Evolutionary conservation across 30 jellyfish, hydroid and myxozoan species (phyloP).

Genomic region (Cassiopea xamachana): DNA sequence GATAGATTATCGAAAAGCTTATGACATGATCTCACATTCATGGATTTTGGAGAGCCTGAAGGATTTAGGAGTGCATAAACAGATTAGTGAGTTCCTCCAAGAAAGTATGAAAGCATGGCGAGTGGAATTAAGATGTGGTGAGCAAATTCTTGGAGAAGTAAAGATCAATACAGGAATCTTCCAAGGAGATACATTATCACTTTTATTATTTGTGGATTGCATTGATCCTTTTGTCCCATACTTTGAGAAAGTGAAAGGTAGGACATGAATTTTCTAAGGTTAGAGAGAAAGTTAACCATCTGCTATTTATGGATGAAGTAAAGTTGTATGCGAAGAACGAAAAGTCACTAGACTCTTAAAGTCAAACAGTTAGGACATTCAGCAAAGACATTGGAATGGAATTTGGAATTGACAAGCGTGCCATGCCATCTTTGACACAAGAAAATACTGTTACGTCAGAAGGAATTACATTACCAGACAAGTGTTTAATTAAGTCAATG

Average conservation of each 20-base stretch:
- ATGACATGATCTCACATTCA: slow-evolving; percentile 33
- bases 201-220: slow-evolving; percentile 15
- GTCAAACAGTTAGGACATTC: slow-evolving; percentile 8
- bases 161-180: slow-evolving; percentile 15
- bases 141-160: slow-evolving; percentile 5
- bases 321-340: slow-evolving; percentile 7
- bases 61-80: slow-evolving; percentile 1
- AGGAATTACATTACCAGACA: slow-evolving; percentile 31
- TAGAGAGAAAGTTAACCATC: slow-evolving; percentile 18
- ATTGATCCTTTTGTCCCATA: slow-evolving; percentile 4
- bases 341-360: background rate
- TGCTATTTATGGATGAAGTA: slow-evolving; percentile 2
- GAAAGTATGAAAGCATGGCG: slow-evolving; percentile 21
- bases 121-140: slow-evolving; percentile 19
- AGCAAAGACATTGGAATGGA: slow-evolving; percentile 40
- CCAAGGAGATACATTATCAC: slow-evolving; percentile 41
- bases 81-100: slow-evolving; percentile 4
- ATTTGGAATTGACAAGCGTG: slow-evolving; percentile 37
- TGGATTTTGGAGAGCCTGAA: slow-evolving; percentile 15
- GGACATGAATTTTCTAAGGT: slow-evolving; percentile 7
- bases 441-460: slow-evolving; percentile 25
- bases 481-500: background rate
- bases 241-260: slow-evolving; percentile 2
- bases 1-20: slow-evolving; percentile 47
- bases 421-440: slow-evolving; percentile 12